phyloP scores from a whole-genome alignment of 2,797 vertebrate genomes.

The Ptychobarbus kaznakovi region DNA sequence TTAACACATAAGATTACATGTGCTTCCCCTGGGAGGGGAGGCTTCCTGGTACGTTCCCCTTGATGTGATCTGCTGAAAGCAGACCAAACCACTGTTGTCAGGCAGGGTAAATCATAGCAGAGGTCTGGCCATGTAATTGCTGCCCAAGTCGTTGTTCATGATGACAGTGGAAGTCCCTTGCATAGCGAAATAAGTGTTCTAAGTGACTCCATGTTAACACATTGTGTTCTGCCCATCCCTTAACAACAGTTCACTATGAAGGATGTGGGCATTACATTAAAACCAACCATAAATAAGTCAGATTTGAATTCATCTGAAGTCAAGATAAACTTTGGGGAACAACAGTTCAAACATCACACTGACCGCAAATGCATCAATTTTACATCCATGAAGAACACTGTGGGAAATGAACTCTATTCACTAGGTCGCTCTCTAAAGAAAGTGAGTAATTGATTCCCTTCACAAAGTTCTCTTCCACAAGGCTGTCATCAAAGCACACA shows the following conservation, averaged over 20 bases:
- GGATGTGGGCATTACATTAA: neutral
- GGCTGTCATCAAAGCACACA: neutral
- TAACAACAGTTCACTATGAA: neutral
- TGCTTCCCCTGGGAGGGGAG: conserved; percentile 49
- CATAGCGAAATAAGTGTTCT: conserved; percentile 6
- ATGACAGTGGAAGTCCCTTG: conserved; percentile 40
- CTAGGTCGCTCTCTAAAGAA: neutral
- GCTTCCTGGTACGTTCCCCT: conserved; percentile 63
- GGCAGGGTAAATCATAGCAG: conserved; percentile 63
- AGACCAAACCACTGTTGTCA: conserved; percentile 50
- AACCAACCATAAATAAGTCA: neutral
- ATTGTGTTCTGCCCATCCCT: neutral
- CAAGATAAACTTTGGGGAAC: neutral
- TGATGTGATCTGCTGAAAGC: conserved; percentile 67
- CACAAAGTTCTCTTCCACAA: neutral
- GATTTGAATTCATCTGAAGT: neutral
- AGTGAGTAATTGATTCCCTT: conserved; percentile 1
- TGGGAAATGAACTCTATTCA: neutral
- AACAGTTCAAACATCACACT: neutral
- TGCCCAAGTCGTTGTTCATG: conserved; percentile 26
- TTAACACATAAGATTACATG: conserved; percentile 32
- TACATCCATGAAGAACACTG: neutral
- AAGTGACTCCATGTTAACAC: conserved; percentile 29
- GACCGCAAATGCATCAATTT: conserved; percentile 7
- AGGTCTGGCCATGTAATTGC: conserved; percentile 42